phyloP scores from a whole-genome alignment of 2,797 vertebrate species.

The Sebastes oblongus region DNA sequence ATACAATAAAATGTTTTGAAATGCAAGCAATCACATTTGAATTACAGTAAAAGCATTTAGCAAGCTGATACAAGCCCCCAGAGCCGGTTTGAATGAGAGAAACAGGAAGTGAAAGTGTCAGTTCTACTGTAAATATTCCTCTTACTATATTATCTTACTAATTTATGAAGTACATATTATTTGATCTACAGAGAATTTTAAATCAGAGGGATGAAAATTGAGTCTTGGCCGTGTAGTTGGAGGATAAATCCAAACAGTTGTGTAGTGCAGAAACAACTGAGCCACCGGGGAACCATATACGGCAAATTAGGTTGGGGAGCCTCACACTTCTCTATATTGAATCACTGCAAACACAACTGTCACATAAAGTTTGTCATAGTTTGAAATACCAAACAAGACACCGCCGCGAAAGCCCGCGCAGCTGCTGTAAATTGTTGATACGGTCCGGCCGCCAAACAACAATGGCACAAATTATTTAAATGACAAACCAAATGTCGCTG shows the following conservation, averaged over 20 bases:
- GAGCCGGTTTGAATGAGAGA: not conserved
- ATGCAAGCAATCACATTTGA: not conserved
- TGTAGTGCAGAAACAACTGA: not conserved
- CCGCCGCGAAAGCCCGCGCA: not conserved
- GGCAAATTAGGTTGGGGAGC: constrained; percentile 27
- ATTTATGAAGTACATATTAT: not conserved
- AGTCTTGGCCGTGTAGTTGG: not conserved
- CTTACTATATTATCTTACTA: not conserved
- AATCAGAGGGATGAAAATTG: not conserved
- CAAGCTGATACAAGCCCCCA: not conserved
- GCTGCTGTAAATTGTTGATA: constrained; percentile 54
- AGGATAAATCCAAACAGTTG: constrained; percentile 12
- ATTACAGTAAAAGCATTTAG: not conserved
- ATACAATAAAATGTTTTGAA: not conserved
- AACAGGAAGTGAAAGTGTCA: not conserved
- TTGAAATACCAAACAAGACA: constrained; percentile 23
- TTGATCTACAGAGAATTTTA: not conserved
- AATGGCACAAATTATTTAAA: constrained; percentile 61
- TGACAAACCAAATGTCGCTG: constrained; percentile 32
- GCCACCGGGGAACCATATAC: not conserved
- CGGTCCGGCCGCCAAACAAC: constrained; percentile 20
- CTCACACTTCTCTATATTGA: constrained; percentile 12
- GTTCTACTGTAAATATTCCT: not conserved
- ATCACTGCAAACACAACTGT: constrained; percentile 48
- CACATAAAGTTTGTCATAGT: constrained; percentile 51